These are phyloP conservation scores for Reticulitermes lucifugus DNA, from an alignment of 2,888 invertebrate species.

Conservation along the genomic window DNA sequence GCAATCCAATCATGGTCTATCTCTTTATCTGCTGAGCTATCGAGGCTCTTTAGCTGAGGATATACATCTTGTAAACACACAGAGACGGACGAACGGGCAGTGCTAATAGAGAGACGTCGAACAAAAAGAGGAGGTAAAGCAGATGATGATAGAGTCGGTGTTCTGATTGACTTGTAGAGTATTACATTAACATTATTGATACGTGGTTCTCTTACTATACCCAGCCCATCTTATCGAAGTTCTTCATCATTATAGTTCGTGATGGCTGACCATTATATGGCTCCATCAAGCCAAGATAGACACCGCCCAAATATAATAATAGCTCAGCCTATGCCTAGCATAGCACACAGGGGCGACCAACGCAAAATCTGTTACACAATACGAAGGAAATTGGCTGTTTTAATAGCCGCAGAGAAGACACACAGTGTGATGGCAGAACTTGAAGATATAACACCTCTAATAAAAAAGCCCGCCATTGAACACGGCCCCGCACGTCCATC, in stretches of 20 bases:
- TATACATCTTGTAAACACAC: background rate
- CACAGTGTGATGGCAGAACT: no score
- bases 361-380: background rate
- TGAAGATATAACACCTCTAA: background rate
- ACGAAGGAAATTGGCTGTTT: no score
- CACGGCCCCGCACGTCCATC: background rate
- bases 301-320: background rate
- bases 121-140: background rate
- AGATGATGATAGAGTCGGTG: constrained; percentile 1
- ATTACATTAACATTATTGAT: constrained; percentile 13
- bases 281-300: background rate
- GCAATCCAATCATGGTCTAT: no score
- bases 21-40: no score
- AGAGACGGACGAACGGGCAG: background rate
- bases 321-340: background rate
- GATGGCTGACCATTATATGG: background rate
- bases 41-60: no score
- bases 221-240: background rate
- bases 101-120: background rate
- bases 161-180: constrained; percentile 13
- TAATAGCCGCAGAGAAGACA: no score
- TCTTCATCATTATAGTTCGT: background rate
- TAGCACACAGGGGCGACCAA: background rate
- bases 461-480: background rate
- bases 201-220: background rate